Conservation (phyloP, 2,888 invertebrate genomes). For the Lepidocyrtinus sp. region DNA sequence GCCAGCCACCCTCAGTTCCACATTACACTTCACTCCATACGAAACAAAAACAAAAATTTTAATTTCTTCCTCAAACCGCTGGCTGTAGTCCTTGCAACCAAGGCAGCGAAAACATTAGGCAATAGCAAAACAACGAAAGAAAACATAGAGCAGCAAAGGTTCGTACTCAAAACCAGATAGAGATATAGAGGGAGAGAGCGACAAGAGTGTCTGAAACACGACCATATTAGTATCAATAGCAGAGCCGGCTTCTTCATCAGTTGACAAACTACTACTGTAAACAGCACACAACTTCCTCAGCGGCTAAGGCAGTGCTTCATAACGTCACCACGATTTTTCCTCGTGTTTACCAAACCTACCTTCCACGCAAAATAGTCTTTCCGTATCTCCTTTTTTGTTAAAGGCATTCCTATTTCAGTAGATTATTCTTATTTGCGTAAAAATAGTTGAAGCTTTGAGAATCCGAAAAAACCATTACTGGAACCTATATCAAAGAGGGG, state of each 20-base stretch:
- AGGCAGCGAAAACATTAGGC: neutral
- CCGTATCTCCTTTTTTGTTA: too few species aligned
- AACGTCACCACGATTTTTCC: too few species aligned
- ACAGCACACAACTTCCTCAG: neutral
- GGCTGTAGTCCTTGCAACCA: neutral
- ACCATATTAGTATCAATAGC: constrained; percentile 21
- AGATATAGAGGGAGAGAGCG: constrained; percentile 1
- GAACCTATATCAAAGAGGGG: neutral
- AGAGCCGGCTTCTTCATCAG: constrained; percentile 44
- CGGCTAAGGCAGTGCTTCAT: too few species aligned
- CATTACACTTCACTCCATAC: constrained; percentile 59
- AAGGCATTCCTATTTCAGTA: too few species aligned
- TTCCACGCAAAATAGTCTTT: too few species aligned
- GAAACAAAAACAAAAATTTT: constrained; percentile 34
- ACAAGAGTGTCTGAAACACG: constrained; percentile 10
- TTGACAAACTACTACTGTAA: constrained; percentile 37
- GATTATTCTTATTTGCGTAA: neutral
- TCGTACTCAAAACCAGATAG: neutral
- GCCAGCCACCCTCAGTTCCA: constrained; percentile 61
- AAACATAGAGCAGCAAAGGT: neutral
- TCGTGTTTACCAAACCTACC: too few species aligned
- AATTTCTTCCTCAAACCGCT: constrained; percentile 27
- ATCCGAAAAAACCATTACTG: neutral
- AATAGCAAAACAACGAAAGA: neutral
- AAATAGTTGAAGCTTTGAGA: constrained; percentile 30